Evolutionary conservation across 2,113 vertebrate species (phyloP).

Genomic region (Caranx ignobilis): DNA sequence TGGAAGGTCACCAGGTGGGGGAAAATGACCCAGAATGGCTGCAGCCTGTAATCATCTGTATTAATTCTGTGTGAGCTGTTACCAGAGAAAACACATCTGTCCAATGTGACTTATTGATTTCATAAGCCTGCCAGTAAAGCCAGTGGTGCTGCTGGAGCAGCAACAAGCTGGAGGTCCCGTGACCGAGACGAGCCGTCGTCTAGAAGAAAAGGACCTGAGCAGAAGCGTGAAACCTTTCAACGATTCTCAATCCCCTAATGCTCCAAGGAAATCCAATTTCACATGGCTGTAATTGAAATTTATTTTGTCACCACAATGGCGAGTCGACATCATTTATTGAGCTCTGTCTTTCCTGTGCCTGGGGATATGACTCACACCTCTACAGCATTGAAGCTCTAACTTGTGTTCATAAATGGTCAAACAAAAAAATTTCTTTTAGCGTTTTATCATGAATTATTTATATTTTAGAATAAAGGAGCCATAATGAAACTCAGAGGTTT

Average conservation of each 20-base stretch:
- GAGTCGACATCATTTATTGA: slow-evolving; percentile 69
- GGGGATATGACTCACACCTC: slow-evolving; percentile 26
- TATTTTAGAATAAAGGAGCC: neutral
- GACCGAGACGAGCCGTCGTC: slow-evolving; percentile 51
- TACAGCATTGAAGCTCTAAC: slow-evolving; percentile 32
- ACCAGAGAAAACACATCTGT: slow-evolving; percentile 75
- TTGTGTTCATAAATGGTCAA: slow-evolving; percentile 56
- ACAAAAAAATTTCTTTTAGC: slow-evolving; percentile 8
- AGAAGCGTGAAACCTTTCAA: slow-evolving; percentile 70
- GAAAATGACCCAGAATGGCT: slow-evolving; percentile 65
- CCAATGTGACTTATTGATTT: slow-evolving; percentile 83
- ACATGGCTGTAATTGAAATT: slow-evolving; percentile 83
- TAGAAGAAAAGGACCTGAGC: slow-evolving; percentile 65
- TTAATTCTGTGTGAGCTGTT: slow-evolving; percentile 74
- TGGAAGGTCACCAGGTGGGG: slow-evolving; percentile 65
- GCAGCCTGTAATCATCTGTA: slow-evolving; percentile 76
- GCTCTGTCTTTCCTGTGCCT: slow-evolving; percentile 44
- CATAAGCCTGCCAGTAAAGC: slow-evolving; percentile 71
- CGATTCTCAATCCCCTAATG: slow-evolving; percentile 76
- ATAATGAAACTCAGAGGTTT: neutral
- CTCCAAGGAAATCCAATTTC: slow-evolving; percentile 83
- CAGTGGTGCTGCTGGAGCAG: slow-evolving; percentile 31
- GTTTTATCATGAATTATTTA: slow-evolving; percentile 42
- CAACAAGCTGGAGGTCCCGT: slow-evolving; percentile 54
- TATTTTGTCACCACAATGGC: slow-evolving; percentile 78